Percentiles rank a stretch among this genome's conserved stretches.
Conservation (phyloP, 2,113 vertebrate species). For the Egretta garzetta region DNA sequence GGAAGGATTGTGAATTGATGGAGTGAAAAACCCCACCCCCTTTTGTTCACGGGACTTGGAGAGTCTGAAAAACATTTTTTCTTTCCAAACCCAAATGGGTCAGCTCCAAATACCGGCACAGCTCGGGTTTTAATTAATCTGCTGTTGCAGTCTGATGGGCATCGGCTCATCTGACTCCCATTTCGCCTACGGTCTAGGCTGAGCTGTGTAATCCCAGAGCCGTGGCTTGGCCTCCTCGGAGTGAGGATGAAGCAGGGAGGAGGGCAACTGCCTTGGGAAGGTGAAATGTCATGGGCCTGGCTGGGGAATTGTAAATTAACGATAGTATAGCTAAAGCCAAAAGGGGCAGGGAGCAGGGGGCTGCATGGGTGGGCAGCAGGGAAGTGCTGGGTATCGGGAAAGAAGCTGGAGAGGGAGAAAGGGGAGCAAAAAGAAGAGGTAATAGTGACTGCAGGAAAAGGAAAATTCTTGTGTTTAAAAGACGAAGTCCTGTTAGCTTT, state of each 20-base stretch:
- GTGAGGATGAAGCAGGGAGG: background rate
- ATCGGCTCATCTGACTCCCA: rapidly evolving
- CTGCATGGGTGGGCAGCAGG: rapidly evolving
- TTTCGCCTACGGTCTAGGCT: rapidly evolving
- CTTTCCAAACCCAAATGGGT: background rate
- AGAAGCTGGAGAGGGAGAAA: background rate
- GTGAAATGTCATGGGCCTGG: background rate
- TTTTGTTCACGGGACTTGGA: background rate
- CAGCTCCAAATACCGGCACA: background rate
- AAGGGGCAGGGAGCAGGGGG: background rate
- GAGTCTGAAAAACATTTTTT: background rate
- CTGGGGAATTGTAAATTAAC: background rate
- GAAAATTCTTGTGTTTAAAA: background rate
- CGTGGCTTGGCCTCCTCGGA: background rate
- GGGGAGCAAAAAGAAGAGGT: background rate
- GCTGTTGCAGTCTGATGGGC: background rate
- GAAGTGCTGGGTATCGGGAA: rapidly evolving
- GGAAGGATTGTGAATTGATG: background rate
- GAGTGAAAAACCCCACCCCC: background rate
- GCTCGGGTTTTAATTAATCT: too few species aligned
- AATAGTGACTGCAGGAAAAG: background rate
- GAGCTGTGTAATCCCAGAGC: background rate
- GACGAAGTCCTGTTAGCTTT: background rate
- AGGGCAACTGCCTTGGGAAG: background rate
- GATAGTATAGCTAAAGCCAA: background rate